Conservation (phyloP, 2,113 vertebrate species). For the Chionodraco myersi region DNA sequence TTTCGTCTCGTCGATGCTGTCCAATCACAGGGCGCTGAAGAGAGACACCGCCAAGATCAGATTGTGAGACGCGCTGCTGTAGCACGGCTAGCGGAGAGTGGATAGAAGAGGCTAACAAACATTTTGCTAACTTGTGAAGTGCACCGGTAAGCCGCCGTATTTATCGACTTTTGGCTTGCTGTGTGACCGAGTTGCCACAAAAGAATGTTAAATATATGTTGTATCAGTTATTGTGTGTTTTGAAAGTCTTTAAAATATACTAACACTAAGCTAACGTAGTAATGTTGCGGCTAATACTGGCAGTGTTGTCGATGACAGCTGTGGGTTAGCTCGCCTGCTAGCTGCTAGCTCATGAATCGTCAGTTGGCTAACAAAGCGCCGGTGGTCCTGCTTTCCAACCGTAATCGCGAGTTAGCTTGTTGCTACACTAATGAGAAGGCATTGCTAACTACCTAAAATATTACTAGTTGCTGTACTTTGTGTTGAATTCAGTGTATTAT, state of each 20-base stretch:
- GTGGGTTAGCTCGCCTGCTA: constrained; percentile 59
- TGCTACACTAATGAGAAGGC: background rate
- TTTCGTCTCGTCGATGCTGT: constrained; percentile 58
- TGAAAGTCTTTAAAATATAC: background rate
- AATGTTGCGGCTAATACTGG: constrained; percentile 17
- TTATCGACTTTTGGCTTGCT: constrained; percentile 9
- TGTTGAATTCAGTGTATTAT: background rate
- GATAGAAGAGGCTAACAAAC: constrained; percentile 56
- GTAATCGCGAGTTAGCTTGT: constrained; percentile 13
- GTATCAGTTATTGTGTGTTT: background rate
- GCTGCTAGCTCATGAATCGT: constrained; percentile 22
- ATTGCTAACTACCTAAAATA: background rate
- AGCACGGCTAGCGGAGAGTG: constrained; percentile 67
- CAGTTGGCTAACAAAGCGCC: constrained; percentile 73
- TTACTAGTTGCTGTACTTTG: background rate
- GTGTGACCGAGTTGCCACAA: background rate
- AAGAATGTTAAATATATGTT: background rate
- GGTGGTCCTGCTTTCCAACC: constrained; percentile 22
- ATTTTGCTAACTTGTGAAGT: constrained; percentile 63
- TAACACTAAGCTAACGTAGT: background rate
- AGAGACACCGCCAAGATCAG: constrained; percentile 87
- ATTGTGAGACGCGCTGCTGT: constrained; percentile 77
- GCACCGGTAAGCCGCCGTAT: constrained; percentile 67
- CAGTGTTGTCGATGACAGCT: constrained; percentile 65
- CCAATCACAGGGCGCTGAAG: constrained; percentile 78